A percentile compares a stretch with the other conserved stretches of the same genome.
Evolutionary conservation across 2,113 vertebrate species (phyloP).

Genomic region (Otus sunia): DNA sequence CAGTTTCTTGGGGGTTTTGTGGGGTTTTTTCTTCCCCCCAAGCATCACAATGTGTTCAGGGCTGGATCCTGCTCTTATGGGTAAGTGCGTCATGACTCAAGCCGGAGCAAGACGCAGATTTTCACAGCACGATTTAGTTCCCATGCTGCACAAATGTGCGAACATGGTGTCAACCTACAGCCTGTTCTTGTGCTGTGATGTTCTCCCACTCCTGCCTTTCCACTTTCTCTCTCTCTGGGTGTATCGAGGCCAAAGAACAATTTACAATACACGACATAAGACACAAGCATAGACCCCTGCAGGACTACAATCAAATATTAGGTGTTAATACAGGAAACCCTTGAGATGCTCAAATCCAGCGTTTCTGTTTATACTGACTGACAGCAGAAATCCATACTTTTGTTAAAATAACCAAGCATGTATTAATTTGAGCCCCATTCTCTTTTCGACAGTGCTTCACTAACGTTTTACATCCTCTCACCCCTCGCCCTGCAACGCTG

Average conservation of each 20-base stretch:
- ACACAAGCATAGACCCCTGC: background rate
- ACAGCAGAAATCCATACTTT: background rate
- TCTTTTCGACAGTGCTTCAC: background rate
- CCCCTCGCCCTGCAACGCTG: accelerated
- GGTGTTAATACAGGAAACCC: background rate
- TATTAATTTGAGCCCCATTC: background rate
- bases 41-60: accelerated
- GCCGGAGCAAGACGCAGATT: background rate
- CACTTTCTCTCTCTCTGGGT: background rate
- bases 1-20: background rate
- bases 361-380: background rate
- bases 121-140: background rate
- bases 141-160: background rate
- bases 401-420: background rate
- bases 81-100: background rate
- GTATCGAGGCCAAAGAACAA: background rate
- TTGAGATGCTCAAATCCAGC: background rate
- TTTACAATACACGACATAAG: background rate
- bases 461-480: background rate
- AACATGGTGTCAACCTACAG: background rate
- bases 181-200: background rate
- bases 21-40: background rate
- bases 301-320: background rate
- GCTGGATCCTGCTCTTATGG: background rate
- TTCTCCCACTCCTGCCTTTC: background rate